A percentile compares a stretch with the other conserved stretches of the same genome.
These are phyloP conservation scores for Xenopus tropicalis DNA, from an alignment of 2,113 vertebrate genomes.

Conservation along the genomic window UCB_Xtro_10.0 CM004449.2:19297501-19298000, in stretches of 20 bases:
- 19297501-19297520: neutral
- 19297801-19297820: neutral
- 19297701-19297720: too few species aligned
- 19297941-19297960: too few species aligned
- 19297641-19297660: slow-evolving; percentile 12
- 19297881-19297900: too few species aligned
- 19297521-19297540: slow-evolving; percentile 33
- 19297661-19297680: neutral
- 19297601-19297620: neutral
- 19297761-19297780: neutral
- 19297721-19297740: neutral
- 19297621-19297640: slow-evolving; percentile 7
- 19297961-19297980: too few species aligned
- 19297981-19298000: too few species aligned
- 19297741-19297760: neutral
- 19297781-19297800: neutral
- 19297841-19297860: neutral
- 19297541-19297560: slow-evolving; percentile 24
- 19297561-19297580: slow-evolving; percentile 16
- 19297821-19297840: neutral
- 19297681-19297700: too few species aligned
- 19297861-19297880: neutral
- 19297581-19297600: slow-evolving; percentile 8
- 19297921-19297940: too few species aligned
- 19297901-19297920: too few species aligned